Percentiles rank a stretch among this genome's conserved stretches.
These are phyloP conservation scores for Spisula subtruncata DNA, from an alignment of 2,888 invertebrate species.

Conservation along the genomic window DNA sequence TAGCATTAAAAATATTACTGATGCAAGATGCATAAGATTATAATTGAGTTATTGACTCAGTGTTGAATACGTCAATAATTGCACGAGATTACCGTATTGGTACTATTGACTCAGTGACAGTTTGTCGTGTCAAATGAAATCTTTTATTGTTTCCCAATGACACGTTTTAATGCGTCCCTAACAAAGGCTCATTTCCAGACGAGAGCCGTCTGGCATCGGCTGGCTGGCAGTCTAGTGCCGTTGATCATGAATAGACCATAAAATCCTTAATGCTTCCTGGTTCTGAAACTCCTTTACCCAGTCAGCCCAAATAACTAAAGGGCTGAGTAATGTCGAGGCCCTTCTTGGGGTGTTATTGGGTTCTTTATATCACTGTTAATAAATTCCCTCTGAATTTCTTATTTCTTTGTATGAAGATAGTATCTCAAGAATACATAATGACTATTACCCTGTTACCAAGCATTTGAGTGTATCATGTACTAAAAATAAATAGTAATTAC, in stretches of 20 bases:
- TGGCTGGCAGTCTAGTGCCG: not conserved
- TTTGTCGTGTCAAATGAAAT: not conserved
- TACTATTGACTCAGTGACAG: constrained; percentile 16
- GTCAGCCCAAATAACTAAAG: constrained; percentile 38
- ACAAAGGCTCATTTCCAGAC: constrained; percentile 23
- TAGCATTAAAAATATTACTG: not conserved
- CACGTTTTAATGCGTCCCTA: not conserved
- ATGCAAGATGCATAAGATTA: constrained; percentile 14
- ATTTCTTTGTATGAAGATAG: no score
- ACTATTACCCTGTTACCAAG: not conserved
- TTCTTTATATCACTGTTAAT: no score
- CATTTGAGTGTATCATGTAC: no score
- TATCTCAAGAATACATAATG: no score
- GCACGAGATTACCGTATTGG: constrained; percentile 15
- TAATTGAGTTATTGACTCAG: constrained; percentile 25
- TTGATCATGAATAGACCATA: constrained; percentile 34
- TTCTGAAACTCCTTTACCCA: constrained; percentile 17
- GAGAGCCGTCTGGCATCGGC: not conserved
- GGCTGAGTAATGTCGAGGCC: constrained; percentile 43
- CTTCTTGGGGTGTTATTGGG: not conserved
- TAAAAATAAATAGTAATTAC: not conserved
- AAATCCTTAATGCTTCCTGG: constrained; percentile 39
- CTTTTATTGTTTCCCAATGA: constrained; percentile 15
- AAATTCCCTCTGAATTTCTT: no score
- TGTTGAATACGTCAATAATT: not conserved